Evolutionary conservation across 53 echinoderm and acorn worm genomes (phyloP).

Genomic region (Astropecten irregularis): DNA sequence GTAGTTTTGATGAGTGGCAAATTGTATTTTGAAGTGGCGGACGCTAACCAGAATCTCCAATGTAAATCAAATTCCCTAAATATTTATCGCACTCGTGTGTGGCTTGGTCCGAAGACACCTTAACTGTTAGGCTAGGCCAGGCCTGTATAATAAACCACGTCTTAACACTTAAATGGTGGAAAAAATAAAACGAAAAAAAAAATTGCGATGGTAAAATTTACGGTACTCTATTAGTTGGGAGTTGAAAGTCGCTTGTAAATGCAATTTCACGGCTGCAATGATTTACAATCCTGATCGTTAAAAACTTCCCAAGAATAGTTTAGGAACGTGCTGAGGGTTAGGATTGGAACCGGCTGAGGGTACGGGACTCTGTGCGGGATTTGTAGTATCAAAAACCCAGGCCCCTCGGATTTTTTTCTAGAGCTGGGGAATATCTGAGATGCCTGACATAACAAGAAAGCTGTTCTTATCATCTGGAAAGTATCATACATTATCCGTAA

Average conservation of each 20-base stretch:
- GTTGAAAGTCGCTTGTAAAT: constrained; percentile 1
- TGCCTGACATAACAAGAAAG: constrained; percentile 9
- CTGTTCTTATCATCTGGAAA: constrained; percentile 36
- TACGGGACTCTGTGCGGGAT: no score
- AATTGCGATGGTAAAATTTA: constrained; percentile 22
- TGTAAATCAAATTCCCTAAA: constrained; percentile 29
- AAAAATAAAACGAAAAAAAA: no score
- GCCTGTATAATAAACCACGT: no score
- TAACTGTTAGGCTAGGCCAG: no score
- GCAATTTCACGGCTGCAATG: constrained; percentile 1
- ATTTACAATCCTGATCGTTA: constrained; percentile 8
- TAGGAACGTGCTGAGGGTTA: no score
- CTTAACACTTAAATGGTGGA: no score
- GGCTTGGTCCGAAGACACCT: neutral
- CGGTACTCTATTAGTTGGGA: constrained; percentile 21
- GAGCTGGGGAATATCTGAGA: constrained; percentile 29
- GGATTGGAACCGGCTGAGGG: no score
- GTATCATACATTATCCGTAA: neutral
- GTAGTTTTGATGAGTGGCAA: neutral
- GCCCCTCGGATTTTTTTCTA: no score
- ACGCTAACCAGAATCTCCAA: neutral
- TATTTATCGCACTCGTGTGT: constrained; percentile 3
- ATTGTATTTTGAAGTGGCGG: neutral
- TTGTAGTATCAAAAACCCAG: no score
- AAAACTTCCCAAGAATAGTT: no score